phyloP scores from a whole-genome alignment of 35 echinoderm and acorn worm genomes.

The Anneissia japonica region DNA sequence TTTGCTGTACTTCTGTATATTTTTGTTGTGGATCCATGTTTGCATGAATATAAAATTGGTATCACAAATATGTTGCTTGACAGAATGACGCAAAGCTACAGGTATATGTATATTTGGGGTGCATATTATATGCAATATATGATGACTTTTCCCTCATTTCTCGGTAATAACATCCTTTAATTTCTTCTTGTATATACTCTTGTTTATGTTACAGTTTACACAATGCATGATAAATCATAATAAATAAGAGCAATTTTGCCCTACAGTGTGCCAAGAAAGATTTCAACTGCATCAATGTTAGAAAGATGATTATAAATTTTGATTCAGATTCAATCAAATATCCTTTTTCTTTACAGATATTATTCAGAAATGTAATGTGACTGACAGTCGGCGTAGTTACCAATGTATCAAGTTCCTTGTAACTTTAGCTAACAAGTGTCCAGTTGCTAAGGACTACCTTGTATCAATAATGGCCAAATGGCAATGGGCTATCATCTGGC shows the following conservation, averaged over 20 bases:
- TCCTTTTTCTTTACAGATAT: constrained; percentile 45
- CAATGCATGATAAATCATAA: too few species aligned
- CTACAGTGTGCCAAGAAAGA: too few species aligned
- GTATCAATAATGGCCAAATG: constrained; percentile 73
- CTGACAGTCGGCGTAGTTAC: constrained; percentile 85
- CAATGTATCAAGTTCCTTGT: constrained; percentile 99
- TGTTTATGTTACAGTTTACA: too few species aligned
- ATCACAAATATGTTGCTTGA: background rate
- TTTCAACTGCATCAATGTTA: too few species aligned
- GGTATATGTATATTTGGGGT: background rate
- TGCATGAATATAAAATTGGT: background rate
- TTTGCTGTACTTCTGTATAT: too few species aligned
- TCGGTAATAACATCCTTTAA: too few species aligned
- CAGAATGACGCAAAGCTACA: background rate
- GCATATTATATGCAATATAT: too few species aligned
- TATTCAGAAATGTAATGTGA: constrained; percentile 65
- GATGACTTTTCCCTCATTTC: too few species aligned
- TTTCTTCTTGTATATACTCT: too few species aligned
- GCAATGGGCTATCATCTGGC: constrained; percentile 98
- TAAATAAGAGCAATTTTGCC: too few species aligned
- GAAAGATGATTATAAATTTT: background rate
- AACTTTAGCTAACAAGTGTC: constrained; percentile 80
- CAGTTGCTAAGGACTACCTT: constrained; percentile 85
- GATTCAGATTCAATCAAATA: background rate
- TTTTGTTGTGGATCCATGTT: background rate